Evolutionary conservation across 2,888 invertebrate species (phyloP).

Genomic region (Brachyopa scutellaris): DNA sequence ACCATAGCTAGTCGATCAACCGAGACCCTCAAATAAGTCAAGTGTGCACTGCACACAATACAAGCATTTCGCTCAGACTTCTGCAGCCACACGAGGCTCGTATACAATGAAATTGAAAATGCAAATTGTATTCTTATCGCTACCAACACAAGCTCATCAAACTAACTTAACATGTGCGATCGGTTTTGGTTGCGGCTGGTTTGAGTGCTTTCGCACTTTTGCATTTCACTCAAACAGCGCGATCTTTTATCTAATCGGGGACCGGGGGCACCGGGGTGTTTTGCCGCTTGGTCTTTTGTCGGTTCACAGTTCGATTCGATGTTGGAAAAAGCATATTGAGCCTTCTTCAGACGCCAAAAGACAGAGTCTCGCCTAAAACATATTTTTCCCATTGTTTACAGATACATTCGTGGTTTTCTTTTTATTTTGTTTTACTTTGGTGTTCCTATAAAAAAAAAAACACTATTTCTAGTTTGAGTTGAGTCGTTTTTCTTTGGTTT

Average conservation of each 20-base stretch:
- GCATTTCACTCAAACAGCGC: conserved; percentile 13
- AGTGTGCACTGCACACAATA: conserved; percentile 6
- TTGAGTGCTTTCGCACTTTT: not conserved
- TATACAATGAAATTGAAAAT: not conserved
- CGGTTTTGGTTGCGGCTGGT: not conserved
- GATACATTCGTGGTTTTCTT: no score
- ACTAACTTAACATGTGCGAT: conserved; percentile 8
- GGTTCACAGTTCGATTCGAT: not conserved
- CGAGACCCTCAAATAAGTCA: conserved; percentile 2
- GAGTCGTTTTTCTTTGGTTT: conserved; percentile 34
- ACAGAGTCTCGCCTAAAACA: no score
- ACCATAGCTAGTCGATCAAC: not conserved
- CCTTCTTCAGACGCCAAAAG: not conserved
- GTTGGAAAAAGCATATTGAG: not conserved
- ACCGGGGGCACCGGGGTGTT: no score
- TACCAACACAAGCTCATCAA: not conserved
- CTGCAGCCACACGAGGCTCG: no score
- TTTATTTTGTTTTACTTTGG: not conserved
- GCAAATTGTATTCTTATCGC: not conserved
- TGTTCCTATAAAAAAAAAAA: not conserved
- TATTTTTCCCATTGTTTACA: no score
- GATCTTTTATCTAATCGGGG: not conserved
- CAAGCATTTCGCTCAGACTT: no score
- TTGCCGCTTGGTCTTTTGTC: not conserved
- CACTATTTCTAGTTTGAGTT: conserved; percentile 52